Evolutionary conservation across 53 echinoderm and acorn worm species (phyloP), one percentile per base, ranked within the genome.

Genomic region (Temnopleurus reevesii): DNA sequence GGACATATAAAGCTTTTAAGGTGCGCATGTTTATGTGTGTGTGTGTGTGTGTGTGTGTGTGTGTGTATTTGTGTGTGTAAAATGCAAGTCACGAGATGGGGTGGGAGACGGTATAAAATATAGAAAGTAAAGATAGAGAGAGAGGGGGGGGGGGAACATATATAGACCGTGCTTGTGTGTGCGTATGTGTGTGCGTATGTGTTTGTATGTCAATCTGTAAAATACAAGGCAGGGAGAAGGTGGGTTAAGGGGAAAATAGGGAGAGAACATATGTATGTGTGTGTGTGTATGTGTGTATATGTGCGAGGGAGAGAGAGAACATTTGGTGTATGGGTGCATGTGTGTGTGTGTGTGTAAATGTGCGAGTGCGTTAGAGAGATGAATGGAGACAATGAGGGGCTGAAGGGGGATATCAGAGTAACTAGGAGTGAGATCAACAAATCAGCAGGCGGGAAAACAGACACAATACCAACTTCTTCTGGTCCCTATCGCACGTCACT

Each of bases 381-480:
- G n/a, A 1, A 45, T 18, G 28, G 28, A 49, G 29, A 79, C 13
- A 6, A 79, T 10, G 8, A 51, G 53, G 53, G 53, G 15, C 53
- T 10, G 15, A 49, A 49, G 41, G 53, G 53, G 53, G 53, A 15
- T 51, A 51, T 51, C 8, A 51, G 8, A 15, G 8, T 8, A 8
- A 15, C 8, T 51, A 10, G 53, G 53, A 51, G 53, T 10, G 17
- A 79, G 49, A 79, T 47, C 27, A 15, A 79, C 46, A 49, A 35
- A 33, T 55, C 47, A 56, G 55, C 41, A 38, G 83, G 83, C 53
- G 83, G 53, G 57, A 35, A 83, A 31, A 53, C 55, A 83, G 53
- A 56, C 83, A 83, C 83, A 83, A 83, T 83, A 83, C 49, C 53
- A 83, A 55, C 83, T 34, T 79, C 55, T 83, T 55, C 51, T 36